Base-by-base conservation (phyloP, 2,888 invertebrate species). In the Chrysodeixis includens region DNA sequence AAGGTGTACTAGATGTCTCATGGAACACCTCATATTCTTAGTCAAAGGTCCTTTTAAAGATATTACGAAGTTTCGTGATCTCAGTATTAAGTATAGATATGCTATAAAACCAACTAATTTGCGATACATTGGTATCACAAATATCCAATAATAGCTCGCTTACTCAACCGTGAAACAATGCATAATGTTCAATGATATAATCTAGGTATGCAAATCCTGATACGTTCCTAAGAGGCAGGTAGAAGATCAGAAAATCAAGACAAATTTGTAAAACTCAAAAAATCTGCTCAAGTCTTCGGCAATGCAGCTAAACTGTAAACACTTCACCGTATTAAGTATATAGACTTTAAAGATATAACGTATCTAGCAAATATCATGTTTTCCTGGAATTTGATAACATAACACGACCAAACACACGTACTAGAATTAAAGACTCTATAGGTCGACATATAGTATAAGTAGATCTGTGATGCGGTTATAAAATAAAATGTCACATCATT, bases 131-230 rank as follows among this genome's bases (percentile, higher is more conserved):
- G 6, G 20, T 51, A 52, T 35, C 20, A n/a, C 14, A 30, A 46
- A 46, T 56, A 44, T 44, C 40, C 18, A 20, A 7, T 14, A 22
- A 30, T 30, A 35, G 18, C 9, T 14, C 10, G 52, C 52, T 56
- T 59, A 59, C 16, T 62, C 49, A 62, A 53, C 52, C 52, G n/a
- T 46, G 30, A 6, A 53, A 52, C 49, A 57, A 54, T 70, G 53
- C 40, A 49, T 64, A 56, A 32, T 69, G 26, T 57, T 32, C 59
- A 56, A 26, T 69, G 26, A 69, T 32, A 30, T 40, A 56, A 59
- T 49, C 35, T 30, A 35, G 35, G 35, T 35, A 22, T 56, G 12
- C 35, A 26, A 22, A 40, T 30, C 44, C 40, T 60, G 53, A 60
- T 12, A 9, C 14, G 14, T 10, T 30, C 30, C 20, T 3, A 20